These are phyloP conservation scores for Paracentrotus lividus DNA, from an alignment of 53 echinoderm and acorn worm species.

Conservation along the genomic window DNA sequence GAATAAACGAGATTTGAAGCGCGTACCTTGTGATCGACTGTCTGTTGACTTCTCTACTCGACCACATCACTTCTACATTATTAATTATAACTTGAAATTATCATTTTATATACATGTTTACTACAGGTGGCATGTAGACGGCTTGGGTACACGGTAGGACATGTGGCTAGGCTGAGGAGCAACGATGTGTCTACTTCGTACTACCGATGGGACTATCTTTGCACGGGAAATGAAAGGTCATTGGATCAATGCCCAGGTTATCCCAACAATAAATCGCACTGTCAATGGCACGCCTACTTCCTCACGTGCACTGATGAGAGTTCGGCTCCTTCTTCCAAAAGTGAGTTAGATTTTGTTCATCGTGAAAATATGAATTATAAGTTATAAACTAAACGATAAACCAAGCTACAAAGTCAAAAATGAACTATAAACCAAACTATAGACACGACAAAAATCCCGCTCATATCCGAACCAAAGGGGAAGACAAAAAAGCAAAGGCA, in stretches of 20 bases:
- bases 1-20: no score
- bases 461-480: no score
- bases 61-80: no score
- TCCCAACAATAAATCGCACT: background rate
- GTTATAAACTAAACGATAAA: no score
- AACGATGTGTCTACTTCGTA: background rate
- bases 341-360: background rate
- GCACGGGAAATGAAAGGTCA: background rate
- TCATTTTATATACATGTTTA: background rate
- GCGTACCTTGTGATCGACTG: no score
- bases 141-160: background rate
- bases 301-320: background rate
- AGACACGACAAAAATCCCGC: background rate
- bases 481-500: no score
- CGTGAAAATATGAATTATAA: no score
- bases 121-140: conserved; percentile 28
- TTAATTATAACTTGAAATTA: no score
- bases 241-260: background rate
- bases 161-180: background rate
- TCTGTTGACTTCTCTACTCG: no score
- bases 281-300: background rate
- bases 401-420: no score
- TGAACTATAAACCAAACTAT: no score
- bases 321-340: background rate
- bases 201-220: background rate